These are phyloP conservation scores for Adelosebastes latens DNA, from an alignment of 2,797 vertebrate species.

Conservation along the genomic window DNA sequence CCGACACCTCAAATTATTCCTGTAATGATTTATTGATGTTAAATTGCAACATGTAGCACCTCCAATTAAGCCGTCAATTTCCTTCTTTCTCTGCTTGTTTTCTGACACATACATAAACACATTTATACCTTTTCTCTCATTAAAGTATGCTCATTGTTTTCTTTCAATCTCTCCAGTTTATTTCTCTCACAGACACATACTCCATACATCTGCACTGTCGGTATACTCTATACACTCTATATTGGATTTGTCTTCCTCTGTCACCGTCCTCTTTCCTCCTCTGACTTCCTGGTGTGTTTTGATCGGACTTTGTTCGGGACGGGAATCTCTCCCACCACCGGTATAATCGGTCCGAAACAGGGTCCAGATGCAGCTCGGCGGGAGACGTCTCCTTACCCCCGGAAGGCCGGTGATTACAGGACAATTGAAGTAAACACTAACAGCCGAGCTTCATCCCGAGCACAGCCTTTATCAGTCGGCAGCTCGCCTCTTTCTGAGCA, in stretches of 20 bases:
- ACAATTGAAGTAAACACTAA: conserved; percentile 78
- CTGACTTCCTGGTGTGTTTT: background rate
- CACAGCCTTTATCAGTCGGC: conserved; percentile 56
- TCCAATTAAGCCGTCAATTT: conserved; percentile 42
- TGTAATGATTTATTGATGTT: conserved; percentile 48
- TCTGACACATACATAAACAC: conserved; percentile 4
- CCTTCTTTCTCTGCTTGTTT: background rate
- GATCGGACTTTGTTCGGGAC: background rate
- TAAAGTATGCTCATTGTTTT: background rate
- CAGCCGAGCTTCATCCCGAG: conserved; percentile 64
- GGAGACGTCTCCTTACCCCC: conserved; percentile 32
- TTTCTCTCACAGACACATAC: background rate
- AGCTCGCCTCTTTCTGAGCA: conserved; percentile 43
- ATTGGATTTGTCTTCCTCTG: background rate
- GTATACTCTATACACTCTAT: background rate
- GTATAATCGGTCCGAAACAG: conserved; percentile 35
- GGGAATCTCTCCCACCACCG: conserved; percentile 1
- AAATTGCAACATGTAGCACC: conserved; percentile 31
- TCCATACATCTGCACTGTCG: background rate
- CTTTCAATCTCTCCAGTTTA: background rate
- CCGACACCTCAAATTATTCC: conserved; percentile 29
- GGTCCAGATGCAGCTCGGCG: conserved; percentile 69
- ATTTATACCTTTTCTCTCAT: conserved; percentile 10
- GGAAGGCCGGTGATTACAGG: conserved; percentile 67
- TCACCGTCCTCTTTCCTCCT: background rate